Evolutionary conservation across 2,888 invertebrate genomes (phyloP).

Genomic region (Orthosia gothica): DNA sequence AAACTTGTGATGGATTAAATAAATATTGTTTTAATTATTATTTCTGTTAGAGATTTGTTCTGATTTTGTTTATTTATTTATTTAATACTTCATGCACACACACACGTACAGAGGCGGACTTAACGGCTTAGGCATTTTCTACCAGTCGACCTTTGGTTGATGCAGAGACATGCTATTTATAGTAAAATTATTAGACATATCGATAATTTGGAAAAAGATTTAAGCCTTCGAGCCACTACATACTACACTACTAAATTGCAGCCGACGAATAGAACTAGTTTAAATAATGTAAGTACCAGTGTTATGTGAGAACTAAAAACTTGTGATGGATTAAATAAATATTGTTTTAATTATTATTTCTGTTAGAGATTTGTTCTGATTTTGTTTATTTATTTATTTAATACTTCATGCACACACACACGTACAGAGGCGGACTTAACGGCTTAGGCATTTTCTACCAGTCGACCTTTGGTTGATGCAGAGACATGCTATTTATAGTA

Average conservation of each 20-base stretch:
- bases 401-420: no score
- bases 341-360: neutral
- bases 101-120: no score
- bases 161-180: constrained; percentile 91
- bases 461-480: no score
- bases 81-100: no score
- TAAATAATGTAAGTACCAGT: neutral
- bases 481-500: constrained; percentile 89
- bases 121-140: no score
- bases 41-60: neutral
- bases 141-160: no score
- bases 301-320: neutral
- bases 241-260: neutral
- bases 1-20: constrained; percentile 4
- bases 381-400: no score
- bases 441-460: no score
- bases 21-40: neutral
- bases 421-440: no score
- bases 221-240: no score
- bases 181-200: constrained; percentile 79
- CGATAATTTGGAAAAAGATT: constrained; percentile 10
- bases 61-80: no score
- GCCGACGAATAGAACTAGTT: neutral
- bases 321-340: constrained; percentile 10
- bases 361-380: neutral